Conservation (phyloP, 92 coral and sea anemone species). For the Actinernus sp. region DNA sequence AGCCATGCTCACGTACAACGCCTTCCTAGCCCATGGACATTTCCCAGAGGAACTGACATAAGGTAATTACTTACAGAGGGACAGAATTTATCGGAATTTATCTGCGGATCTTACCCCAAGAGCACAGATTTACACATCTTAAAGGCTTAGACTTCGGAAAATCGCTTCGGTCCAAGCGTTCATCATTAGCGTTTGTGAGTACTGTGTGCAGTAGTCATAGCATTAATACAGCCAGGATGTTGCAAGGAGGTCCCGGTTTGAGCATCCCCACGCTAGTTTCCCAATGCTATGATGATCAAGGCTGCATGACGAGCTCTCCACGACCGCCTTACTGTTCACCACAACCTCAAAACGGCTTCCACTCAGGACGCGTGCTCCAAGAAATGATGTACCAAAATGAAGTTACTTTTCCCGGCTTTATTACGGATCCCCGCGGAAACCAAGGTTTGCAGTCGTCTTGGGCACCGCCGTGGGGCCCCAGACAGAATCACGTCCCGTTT, state of each 20-base stretch:
- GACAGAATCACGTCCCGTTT: constrained; percentile 74
- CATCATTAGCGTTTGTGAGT: background rate
- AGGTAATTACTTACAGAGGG: constrained; percentile 50
- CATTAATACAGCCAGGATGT: constrained; percentile 50
- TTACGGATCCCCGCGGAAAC: constrained; percentile 73
- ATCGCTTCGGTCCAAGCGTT: constrained; percentile 15
- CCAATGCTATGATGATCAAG: constrained; percentile 81
- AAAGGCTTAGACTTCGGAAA: constrained; percentile 33
- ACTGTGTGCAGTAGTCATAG: constrained; percentile 4
- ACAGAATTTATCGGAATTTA: constrained; percentile 31
- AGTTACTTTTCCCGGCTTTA: constrained; percentile 71
- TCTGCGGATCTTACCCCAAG: constrained; percentile 39
- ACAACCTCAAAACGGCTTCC: constrained; percentile 61
- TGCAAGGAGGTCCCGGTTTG: constrained; percentile 76
- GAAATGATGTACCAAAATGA: constrained; percentile 86
- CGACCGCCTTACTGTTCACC: constrained; percentile 76
- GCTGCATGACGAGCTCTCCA: constrained; percentile 71
- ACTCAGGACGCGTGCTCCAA: constrained; percentile 77
- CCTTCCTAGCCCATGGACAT: constrained; percentile 7
- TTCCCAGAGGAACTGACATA: constrained; percentile 45
- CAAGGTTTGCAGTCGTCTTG: constrained; percentile 63
- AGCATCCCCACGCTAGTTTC: constrained; percentile 85
- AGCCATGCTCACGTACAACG: constrained; percentile 21
- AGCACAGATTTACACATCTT: constrained; percentile 49
- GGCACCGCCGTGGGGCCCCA: constrained; percentile 68